Evolutionary conservation across 2,797 vertebrate species (phyloP).

Genomic region (Paramormyrops hopkinsi): DNA sequence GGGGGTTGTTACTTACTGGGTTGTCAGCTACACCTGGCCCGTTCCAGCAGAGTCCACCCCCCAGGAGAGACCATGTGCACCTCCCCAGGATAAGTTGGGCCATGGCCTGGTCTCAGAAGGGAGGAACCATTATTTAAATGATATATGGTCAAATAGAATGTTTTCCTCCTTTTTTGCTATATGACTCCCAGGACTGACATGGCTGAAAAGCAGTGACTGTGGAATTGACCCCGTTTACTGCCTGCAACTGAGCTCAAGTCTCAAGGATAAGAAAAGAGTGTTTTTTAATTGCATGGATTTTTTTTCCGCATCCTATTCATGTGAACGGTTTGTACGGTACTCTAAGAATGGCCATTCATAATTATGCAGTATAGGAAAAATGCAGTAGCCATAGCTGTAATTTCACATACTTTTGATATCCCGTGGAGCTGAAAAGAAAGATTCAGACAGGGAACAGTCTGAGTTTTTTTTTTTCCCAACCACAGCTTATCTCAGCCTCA

Average conservation of each 20-base stretch:
- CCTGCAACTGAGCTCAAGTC: not conserved
- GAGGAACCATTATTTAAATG: not conserved
- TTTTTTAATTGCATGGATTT: not conserved
- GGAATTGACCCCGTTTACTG: not conserved
- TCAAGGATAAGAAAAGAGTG: not conserved
- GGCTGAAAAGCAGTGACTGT: not conserved
- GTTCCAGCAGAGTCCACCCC: not conserved
- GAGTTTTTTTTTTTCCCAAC: not conserved
- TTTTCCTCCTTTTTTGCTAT: not conserved
- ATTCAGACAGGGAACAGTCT: not conserved
- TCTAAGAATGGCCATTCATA: not conserved
- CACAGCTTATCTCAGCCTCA: constrained; percentile 10
- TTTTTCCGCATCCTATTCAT: not conserved
- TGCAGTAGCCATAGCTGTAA: not conserved
- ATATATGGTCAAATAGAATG: not conserved
- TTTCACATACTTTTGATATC: not conserved
- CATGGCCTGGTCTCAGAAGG: not conserved
- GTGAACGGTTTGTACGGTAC: not conserved
- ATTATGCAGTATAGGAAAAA: not conserved
- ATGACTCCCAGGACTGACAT: not conserved
- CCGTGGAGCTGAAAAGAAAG: not conserved
- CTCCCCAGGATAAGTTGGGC: not conserved
- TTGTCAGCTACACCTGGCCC: not conserved
- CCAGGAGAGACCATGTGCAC: not conserved
- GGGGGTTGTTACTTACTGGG: not conserved